Percentiles rank a stretch among this genome's conserved stretches.
These are phyloP conservation scores for Sphaerophoria rueppellii DNA, from an alignment of 2,888 invertebrate species.

Conservation along the genomic window DNA sequence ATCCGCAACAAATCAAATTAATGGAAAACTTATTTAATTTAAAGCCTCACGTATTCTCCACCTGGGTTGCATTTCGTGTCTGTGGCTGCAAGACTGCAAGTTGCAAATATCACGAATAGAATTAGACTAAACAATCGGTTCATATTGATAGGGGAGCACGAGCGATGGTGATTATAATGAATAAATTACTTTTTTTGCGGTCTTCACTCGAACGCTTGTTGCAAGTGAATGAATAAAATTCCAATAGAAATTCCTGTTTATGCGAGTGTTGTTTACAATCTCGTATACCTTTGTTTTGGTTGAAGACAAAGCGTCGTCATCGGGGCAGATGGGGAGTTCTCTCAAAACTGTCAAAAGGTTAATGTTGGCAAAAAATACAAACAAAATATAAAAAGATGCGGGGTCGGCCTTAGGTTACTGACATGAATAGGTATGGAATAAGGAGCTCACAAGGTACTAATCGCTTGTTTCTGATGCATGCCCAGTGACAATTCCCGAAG, in stretches of 20 bases:
- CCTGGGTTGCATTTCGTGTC: constrained; percentile 20
- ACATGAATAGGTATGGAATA: too few species aligned
- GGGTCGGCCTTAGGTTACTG: too few species aligned
- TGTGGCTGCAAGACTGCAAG: constrained; percentile 33
- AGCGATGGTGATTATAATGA: not conserved
- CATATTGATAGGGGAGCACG: constrained; percentile 32
- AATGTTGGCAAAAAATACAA: not conserved
- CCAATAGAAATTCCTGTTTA: constrained; percentile 54
- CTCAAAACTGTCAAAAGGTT: not conserved
- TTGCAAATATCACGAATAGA: constrained; percentile 19
- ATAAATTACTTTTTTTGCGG: not conserved
- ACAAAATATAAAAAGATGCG: too few species aligned
- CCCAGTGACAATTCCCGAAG: too few species aligned
- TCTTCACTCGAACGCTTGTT: constrained; percentile 45
- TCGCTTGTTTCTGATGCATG: too few species aligned
- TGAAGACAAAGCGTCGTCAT: not conserved
- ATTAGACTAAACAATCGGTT: constrained; percentile 32
- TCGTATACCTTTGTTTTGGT: constrained; percentile 18
- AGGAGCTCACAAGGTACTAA: too few species aligned
- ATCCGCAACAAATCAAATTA: constrained; percentile 14
- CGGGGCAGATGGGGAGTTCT: too few species aligned
- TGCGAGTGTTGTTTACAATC: not conserved
- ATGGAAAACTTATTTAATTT: not conserved
- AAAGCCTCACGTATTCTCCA: constrained; percentile 52
- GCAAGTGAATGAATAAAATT: constrained; percentile 44